phyloP scores from a whole-genome alignment of 2,113 vertebrate genomes.

The Nansenia antarctica region DNA sequence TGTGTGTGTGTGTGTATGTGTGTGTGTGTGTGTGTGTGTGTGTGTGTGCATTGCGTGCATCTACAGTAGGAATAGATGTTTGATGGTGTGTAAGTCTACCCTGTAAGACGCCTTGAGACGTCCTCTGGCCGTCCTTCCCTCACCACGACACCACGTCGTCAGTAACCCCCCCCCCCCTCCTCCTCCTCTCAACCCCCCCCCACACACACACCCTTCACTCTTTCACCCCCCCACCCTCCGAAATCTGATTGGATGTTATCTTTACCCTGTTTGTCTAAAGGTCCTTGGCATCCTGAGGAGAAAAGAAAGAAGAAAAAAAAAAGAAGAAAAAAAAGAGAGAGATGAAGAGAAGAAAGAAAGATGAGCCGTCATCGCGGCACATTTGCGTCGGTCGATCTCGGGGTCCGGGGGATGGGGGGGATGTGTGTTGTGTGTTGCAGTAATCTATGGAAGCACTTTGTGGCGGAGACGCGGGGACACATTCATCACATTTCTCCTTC shows the following conservation, averaged over 20 bases:
- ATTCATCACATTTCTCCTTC: constrained; percentile 69
- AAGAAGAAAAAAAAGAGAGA: constrained; percentile 29
- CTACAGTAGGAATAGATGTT: no score
- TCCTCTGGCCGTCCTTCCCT: constrained; percentile 27
- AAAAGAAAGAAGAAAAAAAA: constrained; percentile 50
- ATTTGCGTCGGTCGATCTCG: constrained; percentile 64
- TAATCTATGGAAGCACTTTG: constrained; percentile 69
- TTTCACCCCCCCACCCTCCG: constrained; percentile 36
- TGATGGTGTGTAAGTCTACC: no score
- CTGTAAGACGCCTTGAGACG: no score
- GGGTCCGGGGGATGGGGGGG: no score
- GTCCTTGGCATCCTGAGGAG: constrained; percentile 61
- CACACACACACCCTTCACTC: constrained; percentile 18
- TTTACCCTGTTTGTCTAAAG: constrained; percentile 68
- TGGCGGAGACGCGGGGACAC: constrained; percentile 60
- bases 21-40: no score
- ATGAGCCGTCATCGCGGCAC: constrained; percentile 66
- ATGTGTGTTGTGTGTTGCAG: constrained; percentile 41
- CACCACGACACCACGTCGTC: constrained; percentile 11
- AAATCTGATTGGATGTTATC: constrained; percentile 58
- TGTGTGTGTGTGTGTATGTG: no score
- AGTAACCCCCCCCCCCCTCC: no score
- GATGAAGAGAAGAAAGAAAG: constrained; percentile 64
- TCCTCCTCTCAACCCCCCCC: no score
- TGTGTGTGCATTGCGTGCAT: no score